A percentile compares a stretch with the other conserved stretches of the same genome.
These are phyloP conservation scores for Ophiothrix spiculata DNA, from an alignment of 35 echinoderm and acorn worm species.

Conservation along the genomic window DNA sequence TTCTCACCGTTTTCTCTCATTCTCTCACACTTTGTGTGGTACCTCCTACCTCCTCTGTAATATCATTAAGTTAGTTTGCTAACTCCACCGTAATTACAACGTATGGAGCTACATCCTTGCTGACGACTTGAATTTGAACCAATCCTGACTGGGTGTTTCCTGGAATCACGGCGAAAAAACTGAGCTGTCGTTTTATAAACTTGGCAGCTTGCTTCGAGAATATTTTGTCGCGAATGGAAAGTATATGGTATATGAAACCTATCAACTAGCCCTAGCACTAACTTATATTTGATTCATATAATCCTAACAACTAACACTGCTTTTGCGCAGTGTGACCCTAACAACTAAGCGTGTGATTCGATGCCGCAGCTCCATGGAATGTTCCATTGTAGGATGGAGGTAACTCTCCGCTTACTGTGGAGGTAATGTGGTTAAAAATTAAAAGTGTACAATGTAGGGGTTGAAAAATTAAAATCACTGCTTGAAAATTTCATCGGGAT, in stretches of 20 bases:
- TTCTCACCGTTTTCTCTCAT: neutral
- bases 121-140: neutral
- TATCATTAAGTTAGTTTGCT: neutral
- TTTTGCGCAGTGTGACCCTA: conserved; percentile 8
- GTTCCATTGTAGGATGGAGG: neutral
- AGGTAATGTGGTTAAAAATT: neutral
- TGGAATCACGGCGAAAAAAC: neutral
- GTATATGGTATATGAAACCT: neutral
- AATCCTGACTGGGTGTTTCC: neutral
- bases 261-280: neutral
- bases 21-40: too few relatives aligned
- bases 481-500: too few relatives aligned
- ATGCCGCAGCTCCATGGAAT: neutral
- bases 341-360: conserved; percentile 11
- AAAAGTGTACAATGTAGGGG: neutral
- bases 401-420: conserved; percentile 1
- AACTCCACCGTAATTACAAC: neutral
- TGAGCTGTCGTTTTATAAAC: neutral
- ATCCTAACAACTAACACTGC: neutral
- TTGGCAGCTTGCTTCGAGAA: neutral
- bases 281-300: neutral
- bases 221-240: neutral
- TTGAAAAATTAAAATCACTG: conserved; percentile 1
- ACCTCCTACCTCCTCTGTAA: conserved; percentile 10
- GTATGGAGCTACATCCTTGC: neutral